A percentile compares a stretch with the other conserved stretches of the same genome.
phyloP scores from a whole-genome alignment of 2,113 vertebrate species.

The Cyrtonyx montezumae region DNA sequence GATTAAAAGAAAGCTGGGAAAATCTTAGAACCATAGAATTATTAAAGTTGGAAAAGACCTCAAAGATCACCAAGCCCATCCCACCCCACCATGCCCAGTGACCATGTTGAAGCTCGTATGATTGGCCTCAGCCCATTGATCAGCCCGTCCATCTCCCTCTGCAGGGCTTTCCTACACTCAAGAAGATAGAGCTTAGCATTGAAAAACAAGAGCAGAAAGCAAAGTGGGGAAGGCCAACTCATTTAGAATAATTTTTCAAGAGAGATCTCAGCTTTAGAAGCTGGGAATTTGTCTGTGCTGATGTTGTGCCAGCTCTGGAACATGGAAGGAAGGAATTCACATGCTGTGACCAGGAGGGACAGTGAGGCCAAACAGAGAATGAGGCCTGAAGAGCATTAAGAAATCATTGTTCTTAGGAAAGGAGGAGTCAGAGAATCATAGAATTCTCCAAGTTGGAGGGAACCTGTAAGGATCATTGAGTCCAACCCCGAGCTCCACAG shows the following conservation, averaged over 20 bases:
- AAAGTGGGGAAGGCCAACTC: background rate
- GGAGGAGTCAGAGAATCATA: background rate
- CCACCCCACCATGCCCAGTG: too few species aligned
- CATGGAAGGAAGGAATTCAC: background rate
- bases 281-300: background rate
- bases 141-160: too few species aligned
- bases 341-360: background rate
- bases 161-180: too few species aligned
- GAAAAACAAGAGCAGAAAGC: background rate
- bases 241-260: background rate
- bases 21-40: background rate
- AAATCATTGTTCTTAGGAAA: background rate
- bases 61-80: too few species aligned
- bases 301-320: background rate
- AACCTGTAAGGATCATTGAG: background rate
- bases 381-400: background rate
- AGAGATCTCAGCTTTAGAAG: background rate
- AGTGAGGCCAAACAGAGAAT: background rate
- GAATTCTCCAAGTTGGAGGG: background rate
- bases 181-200: background rate
- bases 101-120: too few species aligned
- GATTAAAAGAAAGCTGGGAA: background rate
- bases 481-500: background rate
- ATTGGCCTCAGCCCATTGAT: too few species aligned
- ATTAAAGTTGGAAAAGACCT: too few species aligned